These are phyloP conservation scores for Beris chalybata DNA, from an alignment of 2,888 invertebrate species.

Conservation along the genomic window DNA sequence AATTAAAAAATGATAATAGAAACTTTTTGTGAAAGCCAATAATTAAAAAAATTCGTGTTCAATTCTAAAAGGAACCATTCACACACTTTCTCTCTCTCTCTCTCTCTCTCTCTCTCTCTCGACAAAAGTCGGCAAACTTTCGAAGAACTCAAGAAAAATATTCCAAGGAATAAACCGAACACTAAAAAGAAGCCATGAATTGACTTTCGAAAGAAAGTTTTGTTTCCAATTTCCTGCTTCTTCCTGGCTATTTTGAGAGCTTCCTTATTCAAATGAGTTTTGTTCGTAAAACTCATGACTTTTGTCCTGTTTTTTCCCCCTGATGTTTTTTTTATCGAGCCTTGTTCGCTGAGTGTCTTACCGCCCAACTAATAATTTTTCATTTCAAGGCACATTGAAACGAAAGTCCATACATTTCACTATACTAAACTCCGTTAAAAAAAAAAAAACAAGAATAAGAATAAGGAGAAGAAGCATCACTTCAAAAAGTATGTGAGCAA, in stretches of 20 bases:
- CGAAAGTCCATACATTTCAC: constrained; percentile 5
- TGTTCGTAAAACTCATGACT: not conserved
- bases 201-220: constrained; percentile 17
- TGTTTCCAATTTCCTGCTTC: constrained; percentile 24
- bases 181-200: constrained; percentile 4
- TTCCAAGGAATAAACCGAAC: no score
- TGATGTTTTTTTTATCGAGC: not conserved
- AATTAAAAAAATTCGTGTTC: no score
- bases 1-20: no score
- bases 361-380: constrained; percentile 14
- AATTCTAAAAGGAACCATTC: no score
- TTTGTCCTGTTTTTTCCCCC: not conserved
- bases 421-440: not conserved
- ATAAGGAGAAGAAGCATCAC: constrained; percentile 16
- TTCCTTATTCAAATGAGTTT: constrained; percentile 29
- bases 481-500: constrained; percentile 29
- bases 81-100: no score
- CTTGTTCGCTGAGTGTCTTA: not conserved
- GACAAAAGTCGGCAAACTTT: no score
- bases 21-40: no score
- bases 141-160: no score
- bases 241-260: constrained; percentile 20
- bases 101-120: no score
- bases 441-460: not conserved
- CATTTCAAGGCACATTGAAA: constrained; percentile 2